These are phyloP conservation scores for Vulpes lagopus DNA, from an alignment of 2,113 vertebrate genomes.

Conservation along the genomic window DNA sequence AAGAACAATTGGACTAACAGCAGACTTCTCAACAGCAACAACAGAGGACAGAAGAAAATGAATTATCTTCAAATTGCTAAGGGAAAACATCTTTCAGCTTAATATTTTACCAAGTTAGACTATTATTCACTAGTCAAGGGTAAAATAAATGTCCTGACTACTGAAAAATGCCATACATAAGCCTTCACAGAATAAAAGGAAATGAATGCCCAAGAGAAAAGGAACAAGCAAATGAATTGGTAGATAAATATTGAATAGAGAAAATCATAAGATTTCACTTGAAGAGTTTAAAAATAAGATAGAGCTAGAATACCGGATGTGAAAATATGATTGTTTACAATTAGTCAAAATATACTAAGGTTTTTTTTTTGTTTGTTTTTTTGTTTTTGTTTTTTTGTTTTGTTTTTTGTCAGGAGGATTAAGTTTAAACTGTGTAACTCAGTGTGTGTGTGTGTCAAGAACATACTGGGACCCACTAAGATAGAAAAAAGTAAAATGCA, in stretches of 20 bases:
- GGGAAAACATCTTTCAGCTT: background rate
- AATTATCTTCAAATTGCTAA: background rate
- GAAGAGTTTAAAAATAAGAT: background rate
- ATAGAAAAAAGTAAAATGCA: background rate
- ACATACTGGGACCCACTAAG: background rate
- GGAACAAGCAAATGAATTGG: background rate
- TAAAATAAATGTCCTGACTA: background rate
- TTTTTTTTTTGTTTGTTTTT: background rate
- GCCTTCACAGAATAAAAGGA: background rate
- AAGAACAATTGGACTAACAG: background rate
- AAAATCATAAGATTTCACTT: background rate
- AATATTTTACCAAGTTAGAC: slow-evolving; percentile 33
- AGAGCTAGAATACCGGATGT: background rate
- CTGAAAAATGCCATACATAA: background rate
- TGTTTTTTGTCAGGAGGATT: background rate
- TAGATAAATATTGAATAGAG: background rate
- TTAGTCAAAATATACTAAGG: background rate
- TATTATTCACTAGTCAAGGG: background rate
- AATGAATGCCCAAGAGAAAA: background rate
- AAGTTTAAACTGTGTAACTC: background rate
- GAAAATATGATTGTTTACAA: slow-evolving; percentile 4
- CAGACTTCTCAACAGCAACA: background rate
- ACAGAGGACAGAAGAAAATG: background rate
- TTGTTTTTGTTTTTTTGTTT: background rate
- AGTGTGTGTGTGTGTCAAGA: background rate